Evolutionary conservation across 2,888 invertebrate species (phyloP).

Genomic region (Leptopterna dolabrata): DNA sequence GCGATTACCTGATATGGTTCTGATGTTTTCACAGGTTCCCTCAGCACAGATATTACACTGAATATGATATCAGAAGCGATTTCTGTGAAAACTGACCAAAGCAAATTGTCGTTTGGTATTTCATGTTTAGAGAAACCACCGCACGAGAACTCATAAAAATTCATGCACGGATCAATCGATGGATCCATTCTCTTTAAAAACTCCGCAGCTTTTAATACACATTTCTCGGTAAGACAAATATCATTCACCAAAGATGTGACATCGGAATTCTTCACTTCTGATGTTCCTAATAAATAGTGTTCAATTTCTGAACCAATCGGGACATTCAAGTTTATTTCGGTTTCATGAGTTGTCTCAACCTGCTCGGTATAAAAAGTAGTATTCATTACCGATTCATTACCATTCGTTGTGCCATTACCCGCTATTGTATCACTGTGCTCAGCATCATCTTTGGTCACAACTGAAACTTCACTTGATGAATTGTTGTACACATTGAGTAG

Average conservation of each 20-base stretch:
- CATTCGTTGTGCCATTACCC: no score
- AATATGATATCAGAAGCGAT: background rate
- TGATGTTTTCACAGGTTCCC: background rate
- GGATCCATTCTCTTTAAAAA: conserved; percentile 1
- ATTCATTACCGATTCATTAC: no score
- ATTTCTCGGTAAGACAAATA: background rate
- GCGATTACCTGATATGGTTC: background rate
- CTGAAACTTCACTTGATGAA: background rate
- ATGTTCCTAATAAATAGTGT: background rate
- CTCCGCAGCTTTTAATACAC: conserved; percentile 22
- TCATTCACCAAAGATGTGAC: background rate
- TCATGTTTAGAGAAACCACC: background rate
- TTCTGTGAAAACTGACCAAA: background rate
- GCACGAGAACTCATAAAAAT: conserved; percentile 29
- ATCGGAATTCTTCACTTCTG: background rate
- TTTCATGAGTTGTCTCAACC: background rate
- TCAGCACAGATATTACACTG: background rate
- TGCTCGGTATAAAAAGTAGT: no score
- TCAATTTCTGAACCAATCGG: background rate
- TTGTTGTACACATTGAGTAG: background rate
- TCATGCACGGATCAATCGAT: background rate
- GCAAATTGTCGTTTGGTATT: background rate
- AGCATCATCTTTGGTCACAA: background rate
- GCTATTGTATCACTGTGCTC: background rate
- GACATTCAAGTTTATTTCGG: background rate